Base-by-base conservation (phyloP, 2,888 invertebrate genomes). In the Andrena chrysosceles region DNA sequence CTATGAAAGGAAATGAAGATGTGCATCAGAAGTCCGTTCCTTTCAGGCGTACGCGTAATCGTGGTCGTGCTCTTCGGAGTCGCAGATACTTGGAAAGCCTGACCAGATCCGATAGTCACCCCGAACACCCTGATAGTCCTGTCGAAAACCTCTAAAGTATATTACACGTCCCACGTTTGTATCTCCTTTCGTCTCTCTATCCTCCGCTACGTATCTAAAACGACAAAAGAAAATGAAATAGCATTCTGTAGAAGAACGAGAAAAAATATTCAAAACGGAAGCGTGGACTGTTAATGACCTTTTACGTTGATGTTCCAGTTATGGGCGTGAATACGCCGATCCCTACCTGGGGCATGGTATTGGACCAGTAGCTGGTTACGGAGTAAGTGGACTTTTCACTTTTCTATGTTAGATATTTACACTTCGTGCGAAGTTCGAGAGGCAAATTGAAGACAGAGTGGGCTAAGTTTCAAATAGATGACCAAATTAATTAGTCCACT, bases 361-460 rank as follows among this genome's bases (percentile, higher is more conserved):
- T 94, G 99, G 99, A 93, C 99, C 99, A 91, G 97, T 99, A 92
- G 97, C 99, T 90, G 98, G 99, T 93, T 99, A 99, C 95, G 99
- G 98, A 96, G 99, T 99, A 96, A 96, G 96, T 88, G 16, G n/a
- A 29, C 2, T 3, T 31, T 8, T 42, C 42, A 5, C 6, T n/a
- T 16, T n/a, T 29, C 16, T 1, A 4, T 4, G 13, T 13, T 16
- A 13, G 16, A 42, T 42, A 0, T 42, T 42, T 35, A 35, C 10
- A 10, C 42, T 42, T 42, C 42, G 5, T 1, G 1, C 16, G 1
- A 42, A 42, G 42, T 16, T 42, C 42, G 42, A 42, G 42, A 16
- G 16, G 16, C 42, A 16, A 13, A 42, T 42, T 16, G 5, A 16
- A 42, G 42, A 16, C 5, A 42, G 16, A 42, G 42, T 16, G 16